Conservation (phyloP, 2,113 vertebrate species). For the Mormyrus iriodes region DNA sequence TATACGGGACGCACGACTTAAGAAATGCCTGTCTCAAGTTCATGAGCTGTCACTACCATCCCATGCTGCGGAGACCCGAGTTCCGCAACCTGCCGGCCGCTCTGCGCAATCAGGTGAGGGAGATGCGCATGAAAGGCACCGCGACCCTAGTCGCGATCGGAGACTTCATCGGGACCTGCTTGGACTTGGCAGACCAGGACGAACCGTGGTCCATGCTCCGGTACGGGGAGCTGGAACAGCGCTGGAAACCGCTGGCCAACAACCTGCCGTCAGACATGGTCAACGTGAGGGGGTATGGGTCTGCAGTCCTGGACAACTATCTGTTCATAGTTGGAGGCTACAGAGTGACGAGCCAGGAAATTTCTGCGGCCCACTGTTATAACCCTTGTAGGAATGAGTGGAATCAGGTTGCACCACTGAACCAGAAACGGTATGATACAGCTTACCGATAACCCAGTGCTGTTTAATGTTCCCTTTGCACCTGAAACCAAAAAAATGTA, state of each 20-base stretch:
- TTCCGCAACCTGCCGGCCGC: conserved; percentile 57
- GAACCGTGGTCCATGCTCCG: conserved; percentile 79
- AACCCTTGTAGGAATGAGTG: conserved; percentile 86
- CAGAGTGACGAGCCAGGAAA: conserved; percentile 84
- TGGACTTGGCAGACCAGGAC: conserved; percentile 59
- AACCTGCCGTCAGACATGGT: conserved; percentile 76
- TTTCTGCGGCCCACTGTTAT: conserved; percentile 83
- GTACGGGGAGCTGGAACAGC: conserved; percentile 71
- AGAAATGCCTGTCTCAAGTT: conserved; percentile 72
- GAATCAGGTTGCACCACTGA: conserved; percentile 82
- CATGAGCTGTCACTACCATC: conserved; percentile 79
- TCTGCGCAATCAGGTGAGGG: conserved; percentile 65
- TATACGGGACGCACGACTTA: conserved; percentile 82
- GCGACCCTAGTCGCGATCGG: conserved; percentile 79
- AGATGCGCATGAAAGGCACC: conserved; percentile 74
- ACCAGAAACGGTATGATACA: conserved; percentile 95
- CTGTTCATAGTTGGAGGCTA: conserved; percentile 86
- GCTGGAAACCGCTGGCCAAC: conserved; percentile 78
- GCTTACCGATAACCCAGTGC: background rate
- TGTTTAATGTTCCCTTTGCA: background rate
- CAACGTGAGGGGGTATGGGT: conserved; percentile 80
- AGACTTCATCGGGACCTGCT: conserved; percentile 65
- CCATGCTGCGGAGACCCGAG: conserved; percentile 71
- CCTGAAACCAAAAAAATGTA: background rate
- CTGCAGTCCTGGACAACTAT: conserved; percentile 83